These are phyloP conservation scores for Aptenodytes forsteri DNA, from an alignment of 2,113 vertebrate genomes.

Conservation along the genomic window DNA sequence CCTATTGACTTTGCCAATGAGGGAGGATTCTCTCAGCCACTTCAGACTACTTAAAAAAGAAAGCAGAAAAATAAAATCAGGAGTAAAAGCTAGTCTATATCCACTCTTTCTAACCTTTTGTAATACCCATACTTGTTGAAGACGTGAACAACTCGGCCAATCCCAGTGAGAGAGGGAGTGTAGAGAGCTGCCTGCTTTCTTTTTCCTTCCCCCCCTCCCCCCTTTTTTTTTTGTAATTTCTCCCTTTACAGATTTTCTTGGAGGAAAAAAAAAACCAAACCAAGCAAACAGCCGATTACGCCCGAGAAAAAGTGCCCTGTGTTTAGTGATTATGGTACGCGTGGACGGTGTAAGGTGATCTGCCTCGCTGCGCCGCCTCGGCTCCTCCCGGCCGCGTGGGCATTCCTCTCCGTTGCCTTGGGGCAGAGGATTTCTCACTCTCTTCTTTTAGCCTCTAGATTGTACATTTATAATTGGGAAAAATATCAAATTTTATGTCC, in stretches of 20 bases:
- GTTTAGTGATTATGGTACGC: not conserved
- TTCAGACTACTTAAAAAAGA: conserved; percentile 69
- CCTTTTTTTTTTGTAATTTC: not conserved
- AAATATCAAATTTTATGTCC: not conserved
- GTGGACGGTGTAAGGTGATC: not conserved
- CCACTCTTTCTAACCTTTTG: conserved; percentile 74
- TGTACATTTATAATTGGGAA: not conserved
- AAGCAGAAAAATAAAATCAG: conserved; percentile 75
- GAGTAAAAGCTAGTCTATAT: conserved; percentile 72
- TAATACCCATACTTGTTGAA: conserved; percentile 31
- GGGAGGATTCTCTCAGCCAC: conserved; percentile 67
- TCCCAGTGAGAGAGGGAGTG: not conserved
- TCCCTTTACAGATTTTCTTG: conserved; percentile 40
- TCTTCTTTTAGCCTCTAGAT: not conserved
- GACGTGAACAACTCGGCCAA: not conserved
- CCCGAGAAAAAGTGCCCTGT: not conserved
- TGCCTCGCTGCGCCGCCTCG: not conserved
- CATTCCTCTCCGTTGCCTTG: not conserved
- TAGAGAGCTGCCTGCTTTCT: not conserved
- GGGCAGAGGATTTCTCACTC: not conserved
- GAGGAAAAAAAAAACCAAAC: not conserved
- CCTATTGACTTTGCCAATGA: conserved; percentile 69
- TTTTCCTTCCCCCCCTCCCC: not conserved
- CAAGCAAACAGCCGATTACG: not conserved
- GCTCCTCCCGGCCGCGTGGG: not conserved